Conservation (phyloP, 1,140 invertebrate species). For the Trichonephila inaurata region DNA sequence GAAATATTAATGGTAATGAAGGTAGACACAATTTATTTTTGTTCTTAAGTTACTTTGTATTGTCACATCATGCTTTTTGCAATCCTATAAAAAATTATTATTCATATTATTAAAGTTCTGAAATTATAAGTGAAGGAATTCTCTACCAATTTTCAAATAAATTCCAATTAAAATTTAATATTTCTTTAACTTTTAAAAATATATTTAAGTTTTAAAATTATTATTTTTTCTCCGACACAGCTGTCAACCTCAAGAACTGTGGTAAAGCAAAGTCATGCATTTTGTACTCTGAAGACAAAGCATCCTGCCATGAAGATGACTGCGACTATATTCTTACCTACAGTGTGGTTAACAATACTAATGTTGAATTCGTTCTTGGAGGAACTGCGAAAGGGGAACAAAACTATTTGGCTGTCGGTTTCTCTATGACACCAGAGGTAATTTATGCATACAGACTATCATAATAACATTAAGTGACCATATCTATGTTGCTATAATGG, state of each 20-base stretch:
- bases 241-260: conserved; percentile 71
- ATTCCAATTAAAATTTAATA: too few relatives aligned
- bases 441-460: neutral
- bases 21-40: too few relatives aligned
- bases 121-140: too few relatives aligned
- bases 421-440: conserved; percentile 59
- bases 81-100: too few relatives aligned
- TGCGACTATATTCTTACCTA: conserved; percentile 72
- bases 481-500: too few relatives aligned
- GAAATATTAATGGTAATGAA: too few relatives aligned
- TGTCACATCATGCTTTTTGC: too few relatives aligned
- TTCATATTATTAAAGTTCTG: too few relatives aligned
- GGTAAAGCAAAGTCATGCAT: conserved; percentile 72
- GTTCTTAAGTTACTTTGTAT: too few relatives aligned
- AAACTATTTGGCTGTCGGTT: conserved; percentile 68
- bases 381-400: conserved; percentile 57
- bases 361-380: conserved; percentile 71
- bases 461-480: neutral
- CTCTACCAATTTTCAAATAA: too few relatives aligned
- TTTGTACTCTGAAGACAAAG: conserved; percentile 62
- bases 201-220: too few relatives aligned
- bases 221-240: neutral
- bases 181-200: too few relatives aligned
- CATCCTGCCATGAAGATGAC: conserved; percentile 71
- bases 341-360: conserved; percentile 57